phyloP scores from a whole-genome alignment of 2,113 vertebrate genomes.

The Ceratotherium simum region DNA sequence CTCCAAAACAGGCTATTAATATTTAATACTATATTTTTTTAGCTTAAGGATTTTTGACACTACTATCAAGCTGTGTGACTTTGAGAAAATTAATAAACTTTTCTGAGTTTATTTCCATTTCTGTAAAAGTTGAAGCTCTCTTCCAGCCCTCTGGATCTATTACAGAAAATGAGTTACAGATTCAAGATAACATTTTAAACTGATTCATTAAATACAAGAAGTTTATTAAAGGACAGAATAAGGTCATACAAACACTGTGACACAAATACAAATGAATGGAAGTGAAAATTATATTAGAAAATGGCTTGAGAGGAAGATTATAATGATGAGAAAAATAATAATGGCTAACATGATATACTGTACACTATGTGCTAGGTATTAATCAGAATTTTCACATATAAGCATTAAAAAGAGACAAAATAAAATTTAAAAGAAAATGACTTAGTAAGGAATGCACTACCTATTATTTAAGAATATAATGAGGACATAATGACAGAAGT shows the following conservation, averaged over 20 bases:
- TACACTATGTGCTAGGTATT: not conserved
- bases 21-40: not conserved
- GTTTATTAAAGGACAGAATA: not conserved
- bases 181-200: slow-evolving; percentile 1
- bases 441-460: not conserved
- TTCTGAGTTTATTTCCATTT: not conserved
- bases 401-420: slow-evolving; percentile 26
- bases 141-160: not conserved
- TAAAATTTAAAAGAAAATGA: not conserved
- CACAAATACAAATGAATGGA: not conserved
- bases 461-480: not conserved
- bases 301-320: not conserved
- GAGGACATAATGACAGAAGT: not conserved
- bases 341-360: not conserved
- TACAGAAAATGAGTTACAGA: not conserved
- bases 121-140: not conserved
- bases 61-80: not conserved
- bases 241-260: not conserved
- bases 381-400: not conserved
- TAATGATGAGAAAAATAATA: not conserved
- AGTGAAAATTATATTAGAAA: slow-evolving; percentile 1
- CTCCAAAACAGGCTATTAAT: slow-evolving; percentile 30
- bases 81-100: not conserved
- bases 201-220: slow-evolving; percentile 13
- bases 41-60: not conserved